These are phyloP conservation scores for Sarcophaga variegata DNA, from an alignment of 2,888 invertebrate species.

Conservation along the genomic window DNA sequence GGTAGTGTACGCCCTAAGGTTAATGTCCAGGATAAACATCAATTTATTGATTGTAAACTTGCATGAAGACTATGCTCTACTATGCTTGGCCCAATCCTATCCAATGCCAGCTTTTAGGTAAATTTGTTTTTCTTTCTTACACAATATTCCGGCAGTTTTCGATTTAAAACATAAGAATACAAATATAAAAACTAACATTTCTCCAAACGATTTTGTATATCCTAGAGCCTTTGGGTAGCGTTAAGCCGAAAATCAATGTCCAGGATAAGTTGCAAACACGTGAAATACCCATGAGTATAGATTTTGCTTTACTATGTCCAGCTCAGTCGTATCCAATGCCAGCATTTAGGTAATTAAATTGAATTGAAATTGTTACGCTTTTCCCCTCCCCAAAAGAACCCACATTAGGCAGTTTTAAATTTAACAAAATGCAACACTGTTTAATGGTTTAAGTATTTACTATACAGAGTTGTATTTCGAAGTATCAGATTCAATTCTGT, in stretches of 20 bases:
- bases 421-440: conserved; percentile 19
- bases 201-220: neutral
- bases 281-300: conserved; percentile 82
- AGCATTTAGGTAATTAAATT: conserved; percentile 84
- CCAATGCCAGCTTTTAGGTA: conserved; percentile 89
- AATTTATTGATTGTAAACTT: conserved; percentile 77
- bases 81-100: conserved; percentile 87
- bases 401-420: conserved; percentile 44
- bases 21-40: conserved; percentile 83
- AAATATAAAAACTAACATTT: neutral
- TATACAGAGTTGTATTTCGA: conserved; percentile 9
- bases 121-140: conserved; percentile 32
- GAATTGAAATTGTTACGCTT: neutral
- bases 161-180: no score
- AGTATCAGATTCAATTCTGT: no score
- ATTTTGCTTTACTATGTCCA: conserved; percentile 87
- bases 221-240: conserved; percentile 83
- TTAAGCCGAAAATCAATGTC: conserved; percentile 87
- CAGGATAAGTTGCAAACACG: conserved; percentile 86
- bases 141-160: conserved; percentile 54
- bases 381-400: neutral
- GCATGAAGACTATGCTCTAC: conserved; percentile 83
- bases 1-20: conserved; percentile 86
- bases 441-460: neutral
- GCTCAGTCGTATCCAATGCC: conserved; percentile 90